These are phyloP conservation scores for Tetraodon nigroviridis DNA, from an alignment of 2,113 vertebrate species.

Conservation along the genomic window DNA sequence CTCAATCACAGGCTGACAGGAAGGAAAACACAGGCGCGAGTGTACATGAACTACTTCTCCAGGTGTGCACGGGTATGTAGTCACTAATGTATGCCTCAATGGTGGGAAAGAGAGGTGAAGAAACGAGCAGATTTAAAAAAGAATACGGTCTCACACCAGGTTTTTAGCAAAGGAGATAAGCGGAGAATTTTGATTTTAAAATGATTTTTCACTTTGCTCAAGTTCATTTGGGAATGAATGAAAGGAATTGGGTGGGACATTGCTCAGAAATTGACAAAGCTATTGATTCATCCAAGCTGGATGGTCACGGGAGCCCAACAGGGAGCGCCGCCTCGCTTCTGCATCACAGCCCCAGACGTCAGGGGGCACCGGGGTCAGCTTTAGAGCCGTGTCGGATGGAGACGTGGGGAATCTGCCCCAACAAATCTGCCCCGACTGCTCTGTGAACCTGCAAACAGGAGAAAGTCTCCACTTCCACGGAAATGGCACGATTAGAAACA, in stretches of 20 bases:
- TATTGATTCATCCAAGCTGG: constrained; percentile 4
- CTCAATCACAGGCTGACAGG: constrained; percentile 48
- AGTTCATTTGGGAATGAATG: not conserved
- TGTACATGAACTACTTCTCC: constrained; percentile 32
- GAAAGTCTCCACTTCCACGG: constrained; percentile 54
- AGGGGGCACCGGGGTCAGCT: constrained; percentile 59
- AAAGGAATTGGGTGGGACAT: not conserved
- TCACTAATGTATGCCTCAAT: constrained; percentile 4
- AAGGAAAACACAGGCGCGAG: constrained; percentile 34
- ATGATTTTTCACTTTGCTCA: not conserved
- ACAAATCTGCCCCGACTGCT: constrained; percentile 64
- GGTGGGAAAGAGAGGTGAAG: constrained; percentile 2
- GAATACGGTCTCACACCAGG: not conserved
- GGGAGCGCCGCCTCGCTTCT: constrained; percentile 20
- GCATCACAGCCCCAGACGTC: constrained; percentile 37
- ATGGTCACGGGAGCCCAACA: constrained; percentile 7
- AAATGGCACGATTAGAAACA: constrained; percentile 64
- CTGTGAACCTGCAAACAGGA: constrained; percentile 68
- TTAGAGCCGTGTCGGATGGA: constrained; percentile 64
- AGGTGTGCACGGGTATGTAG: constrained; percentile 35
- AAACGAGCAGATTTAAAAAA: constrained; percentile 12
- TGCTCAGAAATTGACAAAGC: not conserved
- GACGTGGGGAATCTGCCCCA: constrained; percentile 67
- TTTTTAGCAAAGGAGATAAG: not conserved
- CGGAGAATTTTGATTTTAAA: not conserved